phyloP scores from a whole-genome alignment of 2,888 invertebrate species.

The Argyra leucocephala region DNA sequence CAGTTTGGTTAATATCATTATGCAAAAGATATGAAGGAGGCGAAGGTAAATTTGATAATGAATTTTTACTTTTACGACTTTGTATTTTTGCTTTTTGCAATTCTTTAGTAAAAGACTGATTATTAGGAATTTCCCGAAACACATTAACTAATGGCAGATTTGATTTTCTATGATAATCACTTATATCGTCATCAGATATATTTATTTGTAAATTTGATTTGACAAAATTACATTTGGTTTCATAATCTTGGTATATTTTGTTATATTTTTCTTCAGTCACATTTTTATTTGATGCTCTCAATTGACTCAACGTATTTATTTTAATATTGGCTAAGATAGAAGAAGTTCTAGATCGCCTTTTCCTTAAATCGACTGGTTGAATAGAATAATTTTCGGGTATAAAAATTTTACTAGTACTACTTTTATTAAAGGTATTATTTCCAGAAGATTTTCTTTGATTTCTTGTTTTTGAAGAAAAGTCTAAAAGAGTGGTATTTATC shows the following conservation, averaged over 20 bases:
- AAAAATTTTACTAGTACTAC: neutral
- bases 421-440: neutral
- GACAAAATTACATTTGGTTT: too few species aligned
- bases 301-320: neutral
- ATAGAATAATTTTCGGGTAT: neutral
- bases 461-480: too few species aligned
- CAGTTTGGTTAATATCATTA: neutral
- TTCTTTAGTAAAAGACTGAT: neutral
- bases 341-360: neutral
- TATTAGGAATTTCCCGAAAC: neutral
- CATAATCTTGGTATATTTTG: too few species aligned
- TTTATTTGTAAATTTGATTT: too few species aligned
- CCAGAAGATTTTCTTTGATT: too few species aligned
- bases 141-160: neutral
- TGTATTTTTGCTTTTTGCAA: neutral
- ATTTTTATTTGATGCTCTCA: neutral
- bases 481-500: too few species aligned
- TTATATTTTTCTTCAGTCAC: neutral
- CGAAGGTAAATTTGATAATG: neutral
- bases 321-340: neutral
- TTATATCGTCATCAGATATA: neutral
- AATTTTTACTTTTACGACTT: neutral
- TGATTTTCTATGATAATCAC: neutral
- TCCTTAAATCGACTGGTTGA: neutral
- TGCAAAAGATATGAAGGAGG: neutral